Conservation (phyloP, 1,140 invertebrate genomes). For the Drosophila kurseongensis region DNA sequence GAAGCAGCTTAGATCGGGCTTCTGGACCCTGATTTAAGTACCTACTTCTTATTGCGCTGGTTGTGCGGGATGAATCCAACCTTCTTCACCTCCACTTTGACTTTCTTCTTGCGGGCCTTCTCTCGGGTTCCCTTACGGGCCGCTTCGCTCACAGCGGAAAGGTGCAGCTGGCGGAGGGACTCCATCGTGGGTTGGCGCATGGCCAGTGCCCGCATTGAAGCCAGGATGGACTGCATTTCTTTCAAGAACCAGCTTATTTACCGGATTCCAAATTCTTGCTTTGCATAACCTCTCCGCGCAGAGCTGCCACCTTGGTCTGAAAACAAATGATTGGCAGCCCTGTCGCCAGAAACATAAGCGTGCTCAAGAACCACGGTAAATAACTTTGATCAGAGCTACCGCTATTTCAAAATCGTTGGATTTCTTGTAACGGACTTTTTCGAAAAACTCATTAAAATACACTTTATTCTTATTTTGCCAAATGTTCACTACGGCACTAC, state of each 20-base stretch:
- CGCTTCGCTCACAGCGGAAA: conserved; percentile 86
- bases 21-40: neutral
- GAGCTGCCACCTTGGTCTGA: neutral
- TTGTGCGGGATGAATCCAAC: conserved; percentile 88
- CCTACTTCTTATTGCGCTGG: conserved; percentile 85
- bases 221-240: conserved; percentile 68
- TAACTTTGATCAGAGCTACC: neutral
- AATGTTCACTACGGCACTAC: no score
- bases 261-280: conserved; percentile 4
- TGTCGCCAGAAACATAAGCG: neutral
- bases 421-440: neutral
- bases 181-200: conserved; percentile 61
- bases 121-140: conserved; percentile 92
- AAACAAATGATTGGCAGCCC: neutral
- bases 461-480: no score
- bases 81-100: conserved; percentile 89
- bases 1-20: neutral
- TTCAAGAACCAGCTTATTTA: conserved; percentile 35
- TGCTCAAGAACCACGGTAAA: neutral
- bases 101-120: conserved; percentile 89
- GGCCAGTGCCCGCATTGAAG: conserved; percentile 63
- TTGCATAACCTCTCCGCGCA: conserved; percentile 40
- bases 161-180: conserved; percentile 64
- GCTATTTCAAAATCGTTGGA: neutral
- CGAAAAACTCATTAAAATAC: no score